These are phyloP conservation scores for Thalassarche chlororhynchos DNA, from an alignment of 2,113 vertebrate genomes.

Conservation along the genomic window DNA sequence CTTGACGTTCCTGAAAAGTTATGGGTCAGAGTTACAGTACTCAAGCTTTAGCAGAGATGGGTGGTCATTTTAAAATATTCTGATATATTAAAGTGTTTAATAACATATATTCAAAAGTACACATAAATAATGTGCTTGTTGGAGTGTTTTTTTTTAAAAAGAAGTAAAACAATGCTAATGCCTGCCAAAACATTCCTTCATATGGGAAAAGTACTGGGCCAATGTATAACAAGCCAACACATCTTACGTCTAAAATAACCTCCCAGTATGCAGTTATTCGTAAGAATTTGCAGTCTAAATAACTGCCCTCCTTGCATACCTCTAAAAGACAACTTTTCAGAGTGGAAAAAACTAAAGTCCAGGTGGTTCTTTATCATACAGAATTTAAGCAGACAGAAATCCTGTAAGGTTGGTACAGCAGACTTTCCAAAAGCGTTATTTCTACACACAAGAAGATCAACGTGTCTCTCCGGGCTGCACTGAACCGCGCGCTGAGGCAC, in stretches of 20 bases:
- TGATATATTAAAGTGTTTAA: not conserved
- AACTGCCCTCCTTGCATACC: not conserved
- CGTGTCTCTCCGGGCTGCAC: fast-evolving
- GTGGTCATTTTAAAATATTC: conserved; percentile 1
- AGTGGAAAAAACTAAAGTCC: not conserved
- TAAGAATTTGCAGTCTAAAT: not conserved
- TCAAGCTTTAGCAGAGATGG: not conserved
- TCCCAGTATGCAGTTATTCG: not conserved
- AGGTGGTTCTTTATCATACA: fast-evolving
- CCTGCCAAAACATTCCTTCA: conserved; percentile 39
- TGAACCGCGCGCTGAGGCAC: fast-evolving
- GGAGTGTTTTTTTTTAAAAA: not conserved
- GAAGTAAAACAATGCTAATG: not conserved
- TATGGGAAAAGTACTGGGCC: conserved; percentile 12
- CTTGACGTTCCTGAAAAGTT: not conserved
- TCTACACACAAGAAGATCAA: not conserved
- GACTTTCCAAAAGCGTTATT: not conserved
- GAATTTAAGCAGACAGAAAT: not conserved
- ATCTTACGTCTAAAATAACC: not conserved
- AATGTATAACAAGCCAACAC: not conserved
- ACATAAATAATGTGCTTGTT: not conserved
- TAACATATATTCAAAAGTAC: not conserved
- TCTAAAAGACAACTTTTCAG: not conserved
- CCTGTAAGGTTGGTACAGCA: too few relatives aligned
- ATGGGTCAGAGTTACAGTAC: not conserved